Evolutionary conservation across 2,113 vertebrate genomes (phyloP), one percentile per base, ranked within the genome.

Genomic region (Tupaia chinensis): DNA sequence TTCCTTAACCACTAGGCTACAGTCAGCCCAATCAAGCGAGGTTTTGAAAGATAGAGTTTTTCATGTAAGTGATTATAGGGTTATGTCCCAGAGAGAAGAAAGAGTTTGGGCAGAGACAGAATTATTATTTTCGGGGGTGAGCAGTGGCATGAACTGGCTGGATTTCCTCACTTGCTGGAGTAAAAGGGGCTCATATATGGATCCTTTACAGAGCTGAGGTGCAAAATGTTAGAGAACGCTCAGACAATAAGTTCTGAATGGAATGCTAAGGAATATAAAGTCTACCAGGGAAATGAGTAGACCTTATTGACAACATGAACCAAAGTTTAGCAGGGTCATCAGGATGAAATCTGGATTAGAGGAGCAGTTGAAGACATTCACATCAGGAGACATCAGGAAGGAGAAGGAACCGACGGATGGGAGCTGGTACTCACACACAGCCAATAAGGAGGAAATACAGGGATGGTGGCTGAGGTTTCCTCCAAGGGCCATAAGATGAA

Each of bases 361-460:
- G 76, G 32, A 69, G 23, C 61, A 12, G 56, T 69, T 32, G 29
- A 34, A 61, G 17, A 72, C 7, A 53, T 0, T 22, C 1, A 0
- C 2, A 15, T 58, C n/a, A 29, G 15, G 16, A 70, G 53, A 91
- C 16, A 66, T 16, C 68, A 69, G 25, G 54, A 61, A 29, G 66
- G 16, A 56, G n/a, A 54, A 56, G 10, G 7, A 16, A 29, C 15
- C 0, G 0, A 25, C 76, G 5, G 23, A 3, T 25, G 14, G 8
- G 2, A 9, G 7, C 56, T 44, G 22, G 17, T 20, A 11, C 53
- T 29, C 9, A 53, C 44, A 53, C 29, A 22, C 10, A 58, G 4
- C 27, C 17, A 63, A 7, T 0, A 13, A 5, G 32, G 14, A n/a
- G 5, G 13, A 73, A 80, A 56, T 7, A 7, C 0, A 12, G 54